Evolutionary conservation across 2,888 invertebrate genomes (phyloP).

Genomic region (Oxystoma pomonae): DNA sequence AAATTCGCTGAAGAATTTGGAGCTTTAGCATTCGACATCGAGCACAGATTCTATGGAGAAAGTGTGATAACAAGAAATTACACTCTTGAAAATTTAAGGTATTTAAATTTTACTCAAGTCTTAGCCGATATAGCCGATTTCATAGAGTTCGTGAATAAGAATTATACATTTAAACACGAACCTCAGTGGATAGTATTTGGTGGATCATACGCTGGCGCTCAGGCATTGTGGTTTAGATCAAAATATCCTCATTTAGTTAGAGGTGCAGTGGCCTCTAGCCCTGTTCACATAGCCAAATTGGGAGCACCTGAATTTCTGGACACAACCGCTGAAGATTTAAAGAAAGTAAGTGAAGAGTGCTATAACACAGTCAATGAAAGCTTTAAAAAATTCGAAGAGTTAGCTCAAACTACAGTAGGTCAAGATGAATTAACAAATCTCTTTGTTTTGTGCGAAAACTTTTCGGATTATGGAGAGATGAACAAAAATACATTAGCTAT

Average conservation of each 20-base stretch:
- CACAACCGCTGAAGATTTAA: too few species aligned
- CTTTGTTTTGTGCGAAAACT: too few species aligned
- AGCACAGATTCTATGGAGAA: constrained; percentile 91
- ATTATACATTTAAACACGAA: background rate
- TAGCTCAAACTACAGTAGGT: too few species aligned
- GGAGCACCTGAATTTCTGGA: too few species aligned
- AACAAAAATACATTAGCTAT: too few species aligned
- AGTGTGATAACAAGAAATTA: too few species aligned
- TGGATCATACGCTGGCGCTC: background rate
- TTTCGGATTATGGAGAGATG: too few species aligned
- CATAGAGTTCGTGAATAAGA: background rate
- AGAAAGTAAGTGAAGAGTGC: too few species aligned
- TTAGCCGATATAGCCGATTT: background rate
- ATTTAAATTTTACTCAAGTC: background rate
- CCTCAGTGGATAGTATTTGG: background rate
- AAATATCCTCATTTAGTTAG: background rate
- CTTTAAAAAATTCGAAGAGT: too few species aligned
- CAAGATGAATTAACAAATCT: too few species aligned
- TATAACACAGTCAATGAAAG: too few species aligned
- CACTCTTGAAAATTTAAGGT: too few species aligned
- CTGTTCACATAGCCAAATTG: background rate
- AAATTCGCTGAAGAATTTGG: constrained; percentile 73
- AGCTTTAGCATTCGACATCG: constrained; percentile 81
- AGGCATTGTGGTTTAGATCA: background rate
- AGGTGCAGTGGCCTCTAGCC: background rate